Evolutionary conservation across 1,140 invertebrate genomes (phyloP).

Genomic region (Monochamus saltuarius): DNA sequence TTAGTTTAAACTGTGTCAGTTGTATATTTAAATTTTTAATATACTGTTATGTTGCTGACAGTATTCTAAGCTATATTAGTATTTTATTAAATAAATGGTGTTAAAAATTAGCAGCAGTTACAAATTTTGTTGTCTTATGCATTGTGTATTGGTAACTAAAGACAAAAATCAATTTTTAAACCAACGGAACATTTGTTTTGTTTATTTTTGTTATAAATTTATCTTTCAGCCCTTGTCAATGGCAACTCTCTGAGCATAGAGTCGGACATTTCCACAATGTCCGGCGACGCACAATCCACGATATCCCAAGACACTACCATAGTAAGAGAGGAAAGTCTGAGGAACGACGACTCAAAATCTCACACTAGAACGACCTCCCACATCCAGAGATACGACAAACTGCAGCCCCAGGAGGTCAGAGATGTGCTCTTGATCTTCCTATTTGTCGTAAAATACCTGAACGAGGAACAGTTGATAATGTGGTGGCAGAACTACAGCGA

Average conservation of each 20-base stretch:
- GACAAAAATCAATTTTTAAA: no score
- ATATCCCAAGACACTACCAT: conserved; percentile 65
- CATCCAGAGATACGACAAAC: conserved; percentile 69
- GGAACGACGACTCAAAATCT: conserved; percentile 41
- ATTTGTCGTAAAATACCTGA: conserved; percentile 87
- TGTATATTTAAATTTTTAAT: no score
- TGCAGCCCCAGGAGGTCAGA: conserved; percentile 74
- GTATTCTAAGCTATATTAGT: no score
- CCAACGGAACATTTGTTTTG: no score
- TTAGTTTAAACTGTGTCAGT: no score
- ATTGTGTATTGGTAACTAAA: no score
- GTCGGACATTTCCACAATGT: conserved; percentile 61
- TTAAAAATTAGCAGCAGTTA: no score
- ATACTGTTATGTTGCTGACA: no score
- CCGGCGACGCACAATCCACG: conserved; percentile 61
- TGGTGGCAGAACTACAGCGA: conserved; percentile 87
- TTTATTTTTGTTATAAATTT: no score
- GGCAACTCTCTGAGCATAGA: conserved; percentile 63
- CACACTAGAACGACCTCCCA: conserved; percentile 57
- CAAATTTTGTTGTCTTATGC: no score
- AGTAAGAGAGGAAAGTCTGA: conserved; percentile 50
- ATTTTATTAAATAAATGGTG: no score
- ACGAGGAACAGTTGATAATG: conserved; percentile 82
- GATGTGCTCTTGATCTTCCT: conserved; percentile 89
- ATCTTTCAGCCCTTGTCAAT: conserved; percentile 52